Base-by-base conservation (phyloP, 1,140 invertebrate genomes). In the Zaprionus vittiger region DNA sequence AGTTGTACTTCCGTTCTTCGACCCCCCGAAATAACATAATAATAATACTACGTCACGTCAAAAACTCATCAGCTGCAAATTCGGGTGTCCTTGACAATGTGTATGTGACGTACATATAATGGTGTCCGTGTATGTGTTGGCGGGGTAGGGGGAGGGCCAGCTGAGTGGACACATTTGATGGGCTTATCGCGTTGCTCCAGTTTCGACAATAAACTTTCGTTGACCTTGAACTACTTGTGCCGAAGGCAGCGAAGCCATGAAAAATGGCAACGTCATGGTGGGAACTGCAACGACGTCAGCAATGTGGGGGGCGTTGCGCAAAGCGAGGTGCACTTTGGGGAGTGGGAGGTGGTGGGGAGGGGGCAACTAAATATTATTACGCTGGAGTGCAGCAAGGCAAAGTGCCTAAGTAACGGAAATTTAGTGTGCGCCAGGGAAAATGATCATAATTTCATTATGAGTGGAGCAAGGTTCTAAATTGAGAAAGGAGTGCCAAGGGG, bases 281-380 rank as follows among this genome's bases (percentile, higher is more conserved):
- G 69, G 70, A 62, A 80, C 11, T 31, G 62, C 73, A 79, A 41
- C 72, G 55, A 83, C 80, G 83, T 87, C 80, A 86, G 72, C 68
- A 76, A 37, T 24, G 79, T 70, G 2, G 41, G 41, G 70, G 59
- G 70, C 52, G 81, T 71, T 31, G 44, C 65, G 31, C 31, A 34
- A 34, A 11, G 9, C 2, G 31, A 17, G 20, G 47, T 34, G 4
- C 22, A 47, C 0, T 2, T 34, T 12, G 22, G 14, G 22, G 17
- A 3, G 6, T 11, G 47, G 47, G 3, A 4, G 11, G 3, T 24
- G 24, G 17, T 3, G 2, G 26, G 41, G 38, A 9, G 12, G 6
- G 28, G 38, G 24, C 14, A 6, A 24, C 54, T n/a, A 26, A 55
- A 55, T 52, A 12, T 22, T 1, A 52, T 52, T 52, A 5, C 4